A percentile compares a stretch with the other conserved stretches of the same genome.
These are phyloP conservation scores for Monopis laevigella DNA, from an alignment of 2,888 invertebrate genomes.

Conservation along the genomic window DNA sequence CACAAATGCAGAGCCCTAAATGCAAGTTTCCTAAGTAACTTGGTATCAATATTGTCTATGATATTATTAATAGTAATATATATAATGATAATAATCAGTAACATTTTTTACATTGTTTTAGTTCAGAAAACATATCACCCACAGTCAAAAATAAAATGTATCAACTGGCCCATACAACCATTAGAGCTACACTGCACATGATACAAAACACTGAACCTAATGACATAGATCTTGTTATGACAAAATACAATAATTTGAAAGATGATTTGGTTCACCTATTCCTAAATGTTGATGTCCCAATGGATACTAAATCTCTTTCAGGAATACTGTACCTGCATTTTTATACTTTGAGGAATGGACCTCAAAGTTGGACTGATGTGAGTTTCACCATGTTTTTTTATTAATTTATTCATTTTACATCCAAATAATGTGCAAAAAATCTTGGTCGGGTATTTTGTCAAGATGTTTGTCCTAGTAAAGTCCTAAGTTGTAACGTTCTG, in stretches of 20 bases:
- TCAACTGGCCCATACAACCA: conserved; percentile 32
- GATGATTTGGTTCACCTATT: conserved; percentile 27
- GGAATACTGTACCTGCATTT: conserved; percentile 65
- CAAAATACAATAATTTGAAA: background rate
- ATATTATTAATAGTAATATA: no score
- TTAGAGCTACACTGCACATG: conserved; percentile 37
- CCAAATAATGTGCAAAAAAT: no score
- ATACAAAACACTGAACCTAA: conserved; percentile 29
- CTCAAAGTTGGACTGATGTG: conserved; percentile 39
- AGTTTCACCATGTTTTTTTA: conserved; percentile 25
- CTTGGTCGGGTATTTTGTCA: no score
- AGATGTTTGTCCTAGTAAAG: no score
- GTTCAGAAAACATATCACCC: no score
- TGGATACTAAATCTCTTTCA: conserved; percentile 73
- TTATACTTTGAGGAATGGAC: conserved; percentile 38
- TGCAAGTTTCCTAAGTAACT: no score
- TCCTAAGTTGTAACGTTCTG: no score
- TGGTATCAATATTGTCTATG: no score
- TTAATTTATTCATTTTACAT: no score
- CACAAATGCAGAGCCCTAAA: no score
- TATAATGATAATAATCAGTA: no score
- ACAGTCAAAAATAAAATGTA: conserved; percentile 47
- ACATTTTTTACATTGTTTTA: no score
- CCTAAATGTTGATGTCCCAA: conserved; percentile 61
- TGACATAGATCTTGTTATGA: background rate